Conservation (phyloP, 2,113 vertebrate species). For the Aegithalos caudatus region DNA sequence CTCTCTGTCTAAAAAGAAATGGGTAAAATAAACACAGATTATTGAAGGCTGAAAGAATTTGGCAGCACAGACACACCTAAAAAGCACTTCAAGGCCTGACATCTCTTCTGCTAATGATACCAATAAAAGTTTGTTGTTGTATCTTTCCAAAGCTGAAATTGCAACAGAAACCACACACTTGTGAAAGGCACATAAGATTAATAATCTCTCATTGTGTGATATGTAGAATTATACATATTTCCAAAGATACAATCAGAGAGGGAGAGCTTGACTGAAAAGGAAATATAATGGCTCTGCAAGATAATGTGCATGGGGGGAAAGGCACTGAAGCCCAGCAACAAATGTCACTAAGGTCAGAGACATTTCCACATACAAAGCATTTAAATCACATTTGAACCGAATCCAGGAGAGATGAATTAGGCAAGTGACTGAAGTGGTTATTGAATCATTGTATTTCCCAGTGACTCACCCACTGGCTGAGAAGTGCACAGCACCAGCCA, state of each 20-base stretch:
- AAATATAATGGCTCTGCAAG: background rate
- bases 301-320: background rate
- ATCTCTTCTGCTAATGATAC: background rate
- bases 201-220: background rate
- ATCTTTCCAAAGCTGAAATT: background rate
- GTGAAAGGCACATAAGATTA: background rate
- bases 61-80: background rate
- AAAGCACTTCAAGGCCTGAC: background rate
- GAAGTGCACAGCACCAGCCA: background rate
- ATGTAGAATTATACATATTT: background rate
- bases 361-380: background rate
- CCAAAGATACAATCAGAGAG: background rate
- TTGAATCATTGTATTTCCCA: background rate
- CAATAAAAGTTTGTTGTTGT: background rate
- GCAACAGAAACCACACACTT: background rate
- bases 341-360: background rate
- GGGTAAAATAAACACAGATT: background rate
- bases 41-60: background rate
- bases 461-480: background rate
- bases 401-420: background rate
- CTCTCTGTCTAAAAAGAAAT: conserved; percentile 45
- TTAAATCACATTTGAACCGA: background rate
- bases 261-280: background rate
- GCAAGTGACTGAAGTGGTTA: background rate
- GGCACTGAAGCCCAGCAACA: background rate